Evolutionary conservation across 2,888 invertebrate species (phyloP), one percentile per base, ranked within the genome.

Genomic region (Temnothorax rugatulus): DNA sequence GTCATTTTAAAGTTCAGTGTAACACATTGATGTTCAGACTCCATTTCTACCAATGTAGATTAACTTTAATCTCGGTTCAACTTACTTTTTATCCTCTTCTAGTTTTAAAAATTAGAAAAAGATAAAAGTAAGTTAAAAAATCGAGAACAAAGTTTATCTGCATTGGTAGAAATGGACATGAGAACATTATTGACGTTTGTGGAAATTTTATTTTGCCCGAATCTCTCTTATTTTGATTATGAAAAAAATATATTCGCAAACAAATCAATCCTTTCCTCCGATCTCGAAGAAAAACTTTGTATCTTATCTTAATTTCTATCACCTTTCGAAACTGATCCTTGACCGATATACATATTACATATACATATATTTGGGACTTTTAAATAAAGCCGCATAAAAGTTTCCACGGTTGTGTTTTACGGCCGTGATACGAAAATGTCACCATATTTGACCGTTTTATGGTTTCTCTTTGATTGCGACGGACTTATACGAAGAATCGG

Each of bases 391-490:
- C 38, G 50, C 11, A 25, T 18, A 50, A 63, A 64, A 4, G 1
- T 29, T 47, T 15, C 3, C 13, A 8, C 2, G 63, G 38, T 13
- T 41, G 64, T 2, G 13, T 44, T 44, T 34, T 34, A 13, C 25
- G 18, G 18, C 34, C 21, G 9, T 38, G 34, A 71, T 59, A 57
- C 18, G 18, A 59, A 47, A 81, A 81, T 61, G 47, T 47, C 34
- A 44, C 8, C 47, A 25, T 47, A 59, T 59, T 18, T 9, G 77
- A 44, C 0, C n/a, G 25, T 59, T 81, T 79, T 71, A 79, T 25
- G 18, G 13, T 57, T 15, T 68, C 18, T 66, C n/a, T 54, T n/a
- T 25, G 59, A 44, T 15, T 9, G 54, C 21, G 4, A 13, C 54
- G 52, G 4, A 57, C 11, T 41, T 15, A 1, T 9, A 25, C 41